Evolutionary conservation across 2,888 invertebrate genomes (phyloP).

Genomic region (Cryptocephalus moraei): DNA sequence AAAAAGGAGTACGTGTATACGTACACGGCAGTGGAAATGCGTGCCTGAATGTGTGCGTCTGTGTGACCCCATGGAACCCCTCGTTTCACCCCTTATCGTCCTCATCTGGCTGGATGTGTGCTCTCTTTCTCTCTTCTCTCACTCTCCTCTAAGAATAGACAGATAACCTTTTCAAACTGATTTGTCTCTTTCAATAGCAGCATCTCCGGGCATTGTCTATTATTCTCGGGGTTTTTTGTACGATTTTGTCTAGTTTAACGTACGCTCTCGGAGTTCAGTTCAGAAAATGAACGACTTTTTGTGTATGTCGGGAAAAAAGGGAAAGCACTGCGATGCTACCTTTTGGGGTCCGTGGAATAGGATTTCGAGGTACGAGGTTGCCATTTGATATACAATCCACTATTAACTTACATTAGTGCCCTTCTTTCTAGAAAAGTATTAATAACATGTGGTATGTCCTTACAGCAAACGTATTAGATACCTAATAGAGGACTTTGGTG

Average conservation of each 20-base stretch:
- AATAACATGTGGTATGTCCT: no score
- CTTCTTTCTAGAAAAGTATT: no score
- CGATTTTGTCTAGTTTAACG: constrained; percentile 14
- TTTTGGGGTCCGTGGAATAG: no score
- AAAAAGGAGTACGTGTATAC: background rate
- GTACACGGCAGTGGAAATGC: constrained; percentile 3
- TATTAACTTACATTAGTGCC: no score
- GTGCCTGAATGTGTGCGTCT: constrained; percentile 5
- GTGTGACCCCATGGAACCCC: constrained; percentile 17
- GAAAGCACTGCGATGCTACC: no score
- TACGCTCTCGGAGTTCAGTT: background rate
- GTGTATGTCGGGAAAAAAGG: no score
- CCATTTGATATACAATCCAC: no score
- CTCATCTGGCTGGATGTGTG: constrained; percentile 14
- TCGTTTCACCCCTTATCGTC: constrained; percentile 21
- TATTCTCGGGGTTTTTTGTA: constrained; percentile 13
- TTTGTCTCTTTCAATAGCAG: constrained; percentile 29
- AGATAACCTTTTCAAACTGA: constrained; percentile 30
- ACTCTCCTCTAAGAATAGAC: constrained; percentile 19
- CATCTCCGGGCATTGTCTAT: constrained; percentile 21
- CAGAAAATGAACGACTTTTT: no score
- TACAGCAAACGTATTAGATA: no score
- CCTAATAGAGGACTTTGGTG: no score
- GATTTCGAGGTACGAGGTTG: no score
- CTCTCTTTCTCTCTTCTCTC: constrained; percentile 13